Evolutionary conservation across 2,797 vertebrate genomes (phyloP), one percentile per base, ranked within the genome.

Genomic region (Galago senegalensis): DNA sequence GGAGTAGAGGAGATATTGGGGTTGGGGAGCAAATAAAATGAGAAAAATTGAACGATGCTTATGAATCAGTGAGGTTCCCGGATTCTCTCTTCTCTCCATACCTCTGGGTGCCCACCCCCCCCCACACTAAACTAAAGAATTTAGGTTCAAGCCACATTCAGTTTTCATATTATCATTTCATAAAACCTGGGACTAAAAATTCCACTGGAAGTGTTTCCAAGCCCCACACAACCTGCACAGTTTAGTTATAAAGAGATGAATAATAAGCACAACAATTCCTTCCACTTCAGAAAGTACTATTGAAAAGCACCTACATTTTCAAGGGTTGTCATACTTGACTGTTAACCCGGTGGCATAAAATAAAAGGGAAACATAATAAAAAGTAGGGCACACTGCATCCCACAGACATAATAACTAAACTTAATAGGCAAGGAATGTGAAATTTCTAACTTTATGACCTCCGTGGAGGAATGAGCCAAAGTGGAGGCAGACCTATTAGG

Each of bases 231-330:
- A 89, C 65, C 43, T 79, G 34, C 53, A 93, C 88, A 86, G 40
- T 43, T 43, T 46, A 92, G 61, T 93, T 93, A 86, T 93, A 75
- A 87, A 70, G 69, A 91, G 53, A 93, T 95, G 77, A 94, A 95
- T 91, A 96, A 96, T 91, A 97, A 93, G 53, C 73, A 84, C 93
- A 92, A 86, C 10, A 81, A 37, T 95, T 77, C 46, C 88, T 95
- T 97, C 75, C 79, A 88, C 92, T 92, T 97, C 95, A 95, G 93
- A 95, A 98, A 94, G 83, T 92, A 69, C 69, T 83, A 37, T n/a
- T 72, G 79, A 88, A 95, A 96, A 94, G 5, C 76, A 70, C 79
- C 92, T 93, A 70, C 65, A 95, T 95, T 95, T 89, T 58, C 79
- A 92, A 88, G 92, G 88, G 53, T 61, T 20, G 25, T 88, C 53